Evolutionary conservation across 2,888 invertebrate genomes (phyloP), one percentile per base, ranked within the genome.

Genomic region (Steromphala cineraria): DNA sequence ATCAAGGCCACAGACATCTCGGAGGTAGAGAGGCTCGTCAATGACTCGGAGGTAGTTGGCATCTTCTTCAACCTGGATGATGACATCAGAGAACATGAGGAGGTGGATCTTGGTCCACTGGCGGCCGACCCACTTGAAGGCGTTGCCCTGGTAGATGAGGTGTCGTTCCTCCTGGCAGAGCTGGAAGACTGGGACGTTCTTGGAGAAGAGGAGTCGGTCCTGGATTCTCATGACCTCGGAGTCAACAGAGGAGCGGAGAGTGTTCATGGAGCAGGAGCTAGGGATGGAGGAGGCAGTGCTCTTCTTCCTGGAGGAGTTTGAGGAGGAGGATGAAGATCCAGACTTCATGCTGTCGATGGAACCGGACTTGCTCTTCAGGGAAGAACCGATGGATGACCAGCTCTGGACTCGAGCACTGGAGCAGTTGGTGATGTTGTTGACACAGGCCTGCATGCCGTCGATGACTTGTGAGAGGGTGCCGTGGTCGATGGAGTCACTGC

Each of bases 191-290:
- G 87, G 88, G 7, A 92, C 87, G 81, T 90, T 84, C 15, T 88
- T 83, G 0, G 90, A 82, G 85, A 93, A 92, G 40, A 91, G 86
- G 0, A 92, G 89, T 67, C 89, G 83, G 53, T 90, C 88, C 81
- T 92, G 92, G 53, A 93, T 90, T 46, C 87, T 89, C 82, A 90
- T 84, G 19, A 93, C 89, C 80, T 92, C 91, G 0, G 86, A 83
- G 84, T 92, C 92, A 5, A 89, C 83, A 4, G 89, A 85, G 2
- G 89, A 86, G 19, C 84, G 84, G 3, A 83, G 78, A 0, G 85
- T 83, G 79, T 86, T 86, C 71, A 87, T 79, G 19, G 86, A 86
- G 62, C 85, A 83, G 17, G 86, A 84, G 78, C 80, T 82, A 5
- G 79, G 78, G 36, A 74, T 75, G 56, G 81, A 84, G 28, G 81